Conservation (phyloP, 2,113 vertebrate genomes). For the Rhombomys opimus region DNA sequence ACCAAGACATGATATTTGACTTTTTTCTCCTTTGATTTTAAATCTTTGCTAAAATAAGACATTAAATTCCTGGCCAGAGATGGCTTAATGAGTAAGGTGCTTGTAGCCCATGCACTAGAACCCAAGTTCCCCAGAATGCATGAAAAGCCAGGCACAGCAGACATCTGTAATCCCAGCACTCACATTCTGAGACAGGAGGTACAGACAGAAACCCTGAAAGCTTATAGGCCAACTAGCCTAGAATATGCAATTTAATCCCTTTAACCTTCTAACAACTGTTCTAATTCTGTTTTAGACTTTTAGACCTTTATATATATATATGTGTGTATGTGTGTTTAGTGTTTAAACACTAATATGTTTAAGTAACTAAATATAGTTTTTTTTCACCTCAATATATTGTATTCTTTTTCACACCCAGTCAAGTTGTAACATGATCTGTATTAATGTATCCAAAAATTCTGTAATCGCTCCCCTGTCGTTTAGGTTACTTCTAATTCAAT, state of each 20-base stretch:
- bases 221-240: background rate
- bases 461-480: background rate
- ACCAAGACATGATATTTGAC: background rate
- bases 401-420: background rate
- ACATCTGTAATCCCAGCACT: background rate
- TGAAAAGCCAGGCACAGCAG: background rate
- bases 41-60: background rate
- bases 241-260: background rate
- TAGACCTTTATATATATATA: background rate
- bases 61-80: background rate
- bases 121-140: background rate
- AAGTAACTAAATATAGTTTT: too few relatives aligned
- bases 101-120: background rate
- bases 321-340: background rate
- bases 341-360: too few relatives aligned
- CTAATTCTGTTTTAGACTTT: background rate
- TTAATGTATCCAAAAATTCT: background rate
- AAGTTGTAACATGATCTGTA: background rate
- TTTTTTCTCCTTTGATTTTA: background rate
- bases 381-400: background rate
- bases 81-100: background rate
- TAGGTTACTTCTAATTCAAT: background rate
- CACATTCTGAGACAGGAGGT: background rate
- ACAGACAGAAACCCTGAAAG: background rate
- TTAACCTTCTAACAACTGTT: background rate